Evolutionary conservation across 1,140 invertebrate genomes (phyloP), one percentile per base, ranked within the genome.

Genomic region (Epicauta chinensis): DNA sequence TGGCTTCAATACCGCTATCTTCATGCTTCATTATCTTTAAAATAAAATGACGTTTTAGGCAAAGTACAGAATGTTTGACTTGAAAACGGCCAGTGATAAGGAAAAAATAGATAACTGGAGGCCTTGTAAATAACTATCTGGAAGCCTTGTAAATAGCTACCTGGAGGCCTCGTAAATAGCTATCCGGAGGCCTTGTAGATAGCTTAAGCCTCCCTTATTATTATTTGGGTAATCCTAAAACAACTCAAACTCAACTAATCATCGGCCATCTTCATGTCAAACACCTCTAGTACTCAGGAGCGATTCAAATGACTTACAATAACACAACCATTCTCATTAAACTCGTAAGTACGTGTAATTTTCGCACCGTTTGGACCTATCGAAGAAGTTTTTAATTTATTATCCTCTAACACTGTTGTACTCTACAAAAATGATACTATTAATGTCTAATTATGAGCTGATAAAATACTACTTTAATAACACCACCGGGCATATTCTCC

Each of bases 271-370:
- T n/a, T n/a, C n/a, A n/a, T n/a, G n/a, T n/a, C n/a, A n/a, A n/a
- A n/a, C n/a, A n/a, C n/a, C n/a, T n/a, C n/a, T n/a, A n/a, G n/a
- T n/a, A n/a, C n/a, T n/a, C n/a, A n/a, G n/a, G n/a, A n/a, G n/a
- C 14, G 29, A 37, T 23, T 31, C 3, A 17, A 29, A 44, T 38
- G 54, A 73, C 75, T 75, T 72, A 82, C 80, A 63, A 81, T 61
- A 56, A 78, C 61, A 58, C 78, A 70, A 57, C 74, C 73, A 14
- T 77, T 73, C 50, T 80, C 76, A 45, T 62, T 74, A 60, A 81
- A 77, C 35, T 75, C 66, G 55, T 80, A 81, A 48, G 72, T 74
- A 41, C 78, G 65, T n/a, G 64, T 66, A 56, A 74, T 69, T 67
- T 76, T 76, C 6, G 65, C 69, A 2, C 71, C 73, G 50, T 77